Conservation (phyloP, 2,113 vertebrate species). For the Lepidothrix coronata region DNA sequence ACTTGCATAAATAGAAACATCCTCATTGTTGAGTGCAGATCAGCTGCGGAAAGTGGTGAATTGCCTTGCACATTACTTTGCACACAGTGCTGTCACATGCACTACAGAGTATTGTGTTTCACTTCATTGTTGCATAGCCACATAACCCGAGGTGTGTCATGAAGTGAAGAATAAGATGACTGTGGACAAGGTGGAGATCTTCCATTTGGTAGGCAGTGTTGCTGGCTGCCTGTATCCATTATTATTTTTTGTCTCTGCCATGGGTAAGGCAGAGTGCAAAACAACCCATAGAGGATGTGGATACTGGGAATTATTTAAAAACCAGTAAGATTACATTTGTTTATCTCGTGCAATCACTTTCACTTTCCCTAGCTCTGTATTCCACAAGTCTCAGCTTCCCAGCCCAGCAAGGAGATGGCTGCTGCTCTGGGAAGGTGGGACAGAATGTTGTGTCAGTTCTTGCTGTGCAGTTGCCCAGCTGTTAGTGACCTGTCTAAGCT, state of each 20-base stretch:
- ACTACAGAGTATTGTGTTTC: background rate
- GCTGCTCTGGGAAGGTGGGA: background rate
- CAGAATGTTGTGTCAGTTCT: background rate
- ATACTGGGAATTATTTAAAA: background rate
- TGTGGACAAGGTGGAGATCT: background rate
- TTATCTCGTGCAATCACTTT: background rate
- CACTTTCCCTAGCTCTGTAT: background rate
- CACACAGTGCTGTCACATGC: background rate
- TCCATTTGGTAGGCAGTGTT: background rate
- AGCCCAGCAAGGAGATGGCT: background rate
- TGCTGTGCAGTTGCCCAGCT: background rate
- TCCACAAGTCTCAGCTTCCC: background rate
- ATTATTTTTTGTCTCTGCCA: background rate
- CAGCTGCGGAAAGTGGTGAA: background rate
- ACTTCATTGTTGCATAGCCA: background rate
- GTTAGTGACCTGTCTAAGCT: background rate
- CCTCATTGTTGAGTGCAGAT: background rate
- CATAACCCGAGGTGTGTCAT: background rate
- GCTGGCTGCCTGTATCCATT: background rate
- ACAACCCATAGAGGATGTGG: background rate
- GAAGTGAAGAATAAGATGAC: background rate
- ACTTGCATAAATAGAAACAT: background rate
- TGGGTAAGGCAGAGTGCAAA: background rate
- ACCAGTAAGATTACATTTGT: background rate
- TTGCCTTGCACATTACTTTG: background rate